Evolutionary conservation across 2,888 invertebrate genomes (phyloP).

Genomic region (Thymelicus lineola): DNA sequence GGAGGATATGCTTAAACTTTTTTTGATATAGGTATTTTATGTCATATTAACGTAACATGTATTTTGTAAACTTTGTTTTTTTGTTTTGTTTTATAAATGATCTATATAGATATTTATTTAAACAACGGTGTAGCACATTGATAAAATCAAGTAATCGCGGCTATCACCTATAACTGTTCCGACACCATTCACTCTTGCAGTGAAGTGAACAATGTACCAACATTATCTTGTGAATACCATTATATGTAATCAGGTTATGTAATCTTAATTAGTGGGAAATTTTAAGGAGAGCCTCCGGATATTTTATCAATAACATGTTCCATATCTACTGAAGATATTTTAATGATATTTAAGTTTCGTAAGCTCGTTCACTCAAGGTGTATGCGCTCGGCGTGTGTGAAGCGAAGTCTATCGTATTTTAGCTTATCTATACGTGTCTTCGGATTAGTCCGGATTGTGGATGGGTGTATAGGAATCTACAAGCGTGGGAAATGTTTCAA

Average conservation of each 20-base stretch:
- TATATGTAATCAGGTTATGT: conserved; percentile 14
- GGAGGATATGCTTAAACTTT: too few relatives aligned
- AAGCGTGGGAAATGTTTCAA: conserved; percentile 12
- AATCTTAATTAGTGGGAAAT: conserved; percentile 51
- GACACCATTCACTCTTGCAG: conserved; percentile 30
- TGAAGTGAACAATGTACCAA: too few relatives aligned
- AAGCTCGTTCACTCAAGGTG: conserved; percentile 45
- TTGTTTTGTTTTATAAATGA: too few relatives aligned
- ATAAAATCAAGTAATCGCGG: too few relatives aligned
- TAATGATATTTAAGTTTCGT: conserved; percentile 63
- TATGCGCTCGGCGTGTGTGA: conserved; percentile 8
- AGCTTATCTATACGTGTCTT: neutral
- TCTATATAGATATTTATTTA: too few relatives aligned
- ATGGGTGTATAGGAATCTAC: neutral
- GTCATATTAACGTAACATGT: too few relatives aligned
- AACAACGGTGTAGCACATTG: too few relatives aligned
- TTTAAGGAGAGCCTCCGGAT: conserved; percentile 52
- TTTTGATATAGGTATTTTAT: too few relatives aligned
- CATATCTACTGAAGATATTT: conserved; percentile 52
- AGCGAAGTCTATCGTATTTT: neutral
- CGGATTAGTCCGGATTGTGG: neutral
- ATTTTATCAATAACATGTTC: conserved; percentile 55
- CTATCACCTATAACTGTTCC: neutral
- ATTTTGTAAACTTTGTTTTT: too few relatives aligned
- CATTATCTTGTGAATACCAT: conserved; percentile 3